A percentile compares a stretch with the other conserved stretches of the same genome.
These are phyloP conservation scores for Idaea biselata DNA, from an alignment of 2,888 invertebrate genomes.

Conservation along the genomic window DNA sequence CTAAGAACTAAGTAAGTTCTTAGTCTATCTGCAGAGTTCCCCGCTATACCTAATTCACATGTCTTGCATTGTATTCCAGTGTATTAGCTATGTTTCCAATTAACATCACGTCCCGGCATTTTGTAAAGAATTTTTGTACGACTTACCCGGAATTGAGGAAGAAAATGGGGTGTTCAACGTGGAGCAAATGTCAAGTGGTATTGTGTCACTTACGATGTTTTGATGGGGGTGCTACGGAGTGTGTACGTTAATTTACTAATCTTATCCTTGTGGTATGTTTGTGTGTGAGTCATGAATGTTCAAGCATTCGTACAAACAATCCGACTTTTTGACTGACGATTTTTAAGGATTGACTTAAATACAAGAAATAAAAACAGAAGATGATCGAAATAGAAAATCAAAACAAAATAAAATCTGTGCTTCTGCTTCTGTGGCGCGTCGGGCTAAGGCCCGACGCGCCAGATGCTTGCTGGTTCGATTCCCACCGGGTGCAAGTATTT, in stretches of 20 bases:
- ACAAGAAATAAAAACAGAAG: too few relatives aligned
- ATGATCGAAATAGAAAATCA: too few relatives aligned
- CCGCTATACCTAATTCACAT: not conserved
- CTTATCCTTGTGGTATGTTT: not conserved
- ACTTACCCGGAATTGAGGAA: not conserved
- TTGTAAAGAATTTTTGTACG: not conserved
- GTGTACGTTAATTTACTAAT: not conserved
- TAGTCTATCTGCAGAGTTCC: not conserved
- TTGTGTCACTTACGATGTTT: not conserved
- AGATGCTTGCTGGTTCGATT: too few relatives aligned
- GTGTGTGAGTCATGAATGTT: not conserved
- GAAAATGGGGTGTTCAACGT: not conserved
- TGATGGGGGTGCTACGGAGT: not conserved
- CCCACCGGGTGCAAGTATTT: too few relatives aligned
- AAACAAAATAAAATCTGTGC: too few relatives aligned
- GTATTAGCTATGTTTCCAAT: not conserved
- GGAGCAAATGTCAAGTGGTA: not conserved
- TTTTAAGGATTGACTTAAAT: too few relatives aligned
- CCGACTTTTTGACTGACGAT: too few relatives aligned
- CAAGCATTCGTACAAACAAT: not conserved
- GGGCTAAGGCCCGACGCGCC: too few relatives aligned
- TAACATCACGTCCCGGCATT: not conserved
- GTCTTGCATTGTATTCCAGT: not conserved
- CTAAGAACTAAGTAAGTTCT: not conserved
- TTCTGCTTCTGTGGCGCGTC: too few relatives aligned